Evolutionary conservation across 2,888 invertebrate species (phyloP).

Genomic region (Temnothorax rugatulus): DNA sequence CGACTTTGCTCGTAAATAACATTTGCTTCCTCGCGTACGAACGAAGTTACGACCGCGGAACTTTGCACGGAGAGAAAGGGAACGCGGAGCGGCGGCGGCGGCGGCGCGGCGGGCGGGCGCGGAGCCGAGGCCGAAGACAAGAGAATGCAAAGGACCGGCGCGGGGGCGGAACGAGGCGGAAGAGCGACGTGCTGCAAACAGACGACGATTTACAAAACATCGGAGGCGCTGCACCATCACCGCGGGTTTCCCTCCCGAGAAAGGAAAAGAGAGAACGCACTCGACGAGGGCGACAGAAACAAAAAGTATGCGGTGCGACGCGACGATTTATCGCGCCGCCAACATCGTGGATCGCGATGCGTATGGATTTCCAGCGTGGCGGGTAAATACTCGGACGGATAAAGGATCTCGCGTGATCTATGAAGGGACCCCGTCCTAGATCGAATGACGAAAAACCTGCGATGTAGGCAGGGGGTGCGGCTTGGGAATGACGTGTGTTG

Average conservation of each 20-base stretch:
- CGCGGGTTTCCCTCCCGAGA: constrained; percentile 9
- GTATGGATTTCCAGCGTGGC: constrained; percentile 53
- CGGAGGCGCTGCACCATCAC: constrained; percentile 58
- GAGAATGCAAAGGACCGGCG: constrained; percentile 34
- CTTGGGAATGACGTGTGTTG: constrained; percentile 18
- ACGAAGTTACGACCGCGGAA: constrained; percentile 75
- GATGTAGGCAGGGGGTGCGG: neutral
- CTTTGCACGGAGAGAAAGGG: constrained; percentile 61
- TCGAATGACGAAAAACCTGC: constrained; percentile 47
- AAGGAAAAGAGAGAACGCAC: constrained; percentile 34
- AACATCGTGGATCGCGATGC: constrained; percentile 55
- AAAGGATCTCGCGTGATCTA: constrained; percentile 55
- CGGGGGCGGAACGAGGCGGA: constrained; percentile 31
- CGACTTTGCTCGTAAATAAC: constrained; percentile 82
- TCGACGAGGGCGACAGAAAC: constrained; percentile 32
- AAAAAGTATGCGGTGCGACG: constrained; percentile 44
- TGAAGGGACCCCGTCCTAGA: constrained; percentile 33
- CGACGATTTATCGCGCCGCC: constrained; percentile 53
- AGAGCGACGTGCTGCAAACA: constrained; percentile 65
- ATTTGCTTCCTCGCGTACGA: constrained; percentile 78
- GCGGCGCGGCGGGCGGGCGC: neutral
- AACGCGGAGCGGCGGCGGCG: constrained; percentile 11
- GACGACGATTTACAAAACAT: constrained; percentile 75
- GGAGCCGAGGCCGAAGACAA: constrained; percentile 35
- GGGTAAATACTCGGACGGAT: constrained; percentile 55